Evolutionary conservation across 2,888 invertebrate species (phyloP).

Genomic region (Amiota mariae): DNA sequence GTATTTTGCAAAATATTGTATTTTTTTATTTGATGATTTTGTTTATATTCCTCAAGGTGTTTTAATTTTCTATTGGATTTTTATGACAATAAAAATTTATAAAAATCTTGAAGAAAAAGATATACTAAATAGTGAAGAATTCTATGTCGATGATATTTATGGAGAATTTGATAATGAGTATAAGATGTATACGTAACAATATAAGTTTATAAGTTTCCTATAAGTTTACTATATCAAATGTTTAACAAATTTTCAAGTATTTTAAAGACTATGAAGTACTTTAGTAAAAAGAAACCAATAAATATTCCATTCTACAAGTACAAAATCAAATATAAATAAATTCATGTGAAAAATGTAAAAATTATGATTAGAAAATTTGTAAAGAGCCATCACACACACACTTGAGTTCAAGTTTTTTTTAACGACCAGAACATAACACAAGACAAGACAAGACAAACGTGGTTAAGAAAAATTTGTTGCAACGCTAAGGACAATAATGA

Average conservation of each 20-base stretch:
- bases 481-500: conserved; percentile 50
- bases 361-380: conserved; percentile 11
- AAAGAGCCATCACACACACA: not conserved
- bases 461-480: not conserved
- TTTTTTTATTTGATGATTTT: not conserved
- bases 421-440: too few relatives aligned
- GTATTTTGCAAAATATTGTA: not conserved
- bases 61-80: not conserved
- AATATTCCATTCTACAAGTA: not conserved
- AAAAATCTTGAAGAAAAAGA: not conserved
- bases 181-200: too few relatives aligned
- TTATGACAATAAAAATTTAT: not conserved
- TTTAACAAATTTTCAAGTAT: too few relatives aligned
- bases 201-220: too few relatives aligned
- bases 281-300: not conserved
- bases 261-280: too few relatives aligned
- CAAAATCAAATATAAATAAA: not conserved
- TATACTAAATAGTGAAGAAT: too few relatives aligned
- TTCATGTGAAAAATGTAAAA: conserved; percentile 9
- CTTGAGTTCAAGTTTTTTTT: too few relatives aligned
- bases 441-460: not conserved
- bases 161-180: too few relatives aligned
- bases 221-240: too few relatives aligned
- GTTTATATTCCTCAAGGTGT: not conserved
- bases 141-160: too few relatives aligned